Percentiles rank a stretch among this genome's conserved stretches.
Conservation (phyloP, 2,797 vertebrate genomes). For the Acrocephalus scirpaceus region DNA sequence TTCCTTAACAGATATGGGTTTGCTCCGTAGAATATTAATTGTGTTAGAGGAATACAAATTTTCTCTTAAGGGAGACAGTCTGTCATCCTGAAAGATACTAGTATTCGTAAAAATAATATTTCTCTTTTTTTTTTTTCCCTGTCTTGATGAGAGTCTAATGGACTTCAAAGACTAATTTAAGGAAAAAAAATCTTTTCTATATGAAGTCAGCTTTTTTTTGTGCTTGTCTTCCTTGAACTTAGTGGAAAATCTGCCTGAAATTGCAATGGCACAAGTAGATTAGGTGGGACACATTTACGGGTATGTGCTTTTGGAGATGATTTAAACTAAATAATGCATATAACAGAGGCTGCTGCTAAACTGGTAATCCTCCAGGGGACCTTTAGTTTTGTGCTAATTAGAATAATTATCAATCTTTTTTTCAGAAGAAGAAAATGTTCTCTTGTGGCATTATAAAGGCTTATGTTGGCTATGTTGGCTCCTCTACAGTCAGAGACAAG, state of each 20-base stretch:
- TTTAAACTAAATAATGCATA: background rate
- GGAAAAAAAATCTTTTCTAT: background rate
- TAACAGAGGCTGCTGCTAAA: background rate
- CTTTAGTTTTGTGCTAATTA: background rate
- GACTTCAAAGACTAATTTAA: background rate
- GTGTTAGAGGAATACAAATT: background rate
- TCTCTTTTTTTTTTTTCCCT: background rate
- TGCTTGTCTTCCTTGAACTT: background rate
- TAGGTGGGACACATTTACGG: background rate
- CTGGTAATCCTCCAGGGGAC: background rate
- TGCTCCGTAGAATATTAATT: conserved; percentile 17
- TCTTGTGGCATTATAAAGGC: background rate
- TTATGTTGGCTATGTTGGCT: background rate
- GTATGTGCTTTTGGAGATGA: background rate
- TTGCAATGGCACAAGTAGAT: background rate
- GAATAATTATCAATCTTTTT: background rate
- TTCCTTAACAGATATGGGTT: background rate
- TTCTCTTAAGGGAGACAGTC: background rate
- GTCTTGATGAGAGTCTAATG: background rate
- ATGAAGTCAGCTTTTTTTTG: background rate
- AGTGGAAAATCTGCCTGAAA: background rate
- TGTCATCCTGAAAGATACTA: background rate
- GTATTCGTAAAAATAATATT: background rate
- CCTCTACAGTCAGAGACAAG: background rate
- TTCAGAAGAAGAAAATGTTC: background rate